These are phyloP conservation scores for Fistularia tabacaria DNA, from an alignment of 2,797 vertebrate genomes.

Conservation along the genomic window DNA sequence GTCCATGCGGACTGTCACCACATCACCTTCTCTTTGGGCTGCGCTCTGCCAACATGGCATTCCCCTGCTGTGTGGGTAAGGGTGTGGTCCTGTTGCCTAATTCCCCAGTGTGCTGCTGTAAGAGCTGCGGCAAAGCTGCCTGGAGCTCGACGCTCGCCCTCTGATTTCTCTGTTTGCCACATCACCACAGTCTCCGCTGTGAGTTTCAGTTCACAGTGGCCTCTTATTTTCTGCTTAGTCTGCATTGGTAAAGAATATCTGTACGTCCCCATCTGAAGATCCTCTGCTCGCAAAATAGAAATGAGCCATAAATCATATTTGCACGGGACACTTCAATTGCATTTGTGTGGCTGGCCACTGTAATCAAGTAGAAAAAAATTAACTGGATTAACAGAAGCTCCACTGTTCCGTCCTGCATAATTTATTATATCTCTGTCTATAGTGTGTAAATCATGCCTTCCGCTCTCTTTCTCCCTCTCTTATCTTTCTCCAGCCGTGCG, in stretches of 20 bases:
- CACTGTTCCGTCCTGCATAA: neutral
- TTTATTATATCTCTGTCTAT: constrained; percentile 4
- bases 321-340: constrained; percentile 9
- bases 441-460: neutral
- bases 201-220: constrained; percentile 26
- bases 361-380: constrained; percentile 7
- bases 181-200: constrained; percentile 35
- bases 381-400: constrained; percentile 17
- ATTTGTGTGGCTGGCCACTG: constrained; percentile 7
- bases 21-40: constrained; percentile 17
- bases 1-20: constrained; percentile 19
- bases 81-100: constrained; percentile 51
- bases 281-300: constrained; percentile 2
- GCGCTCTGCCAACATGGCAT: constrained; percentile 46
- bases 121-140: constrained; percentile 16
- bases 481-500: constrained; percentile 85
- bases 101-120: constrained; percentile 41
- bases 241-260: constrained; percentile 33
- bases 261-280: constrained; percentile 11
- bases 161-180: constrained; percentile 44
- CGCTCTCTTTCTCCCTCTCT: neutral
- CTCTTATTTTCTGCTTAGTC: constrained; percentile 40
- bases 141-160: constrained; percentile 30
- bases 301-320: constrained; percentile 26
- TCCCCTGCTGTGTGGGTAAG: constrained; percentile 37